Conservation (phyloP, 2,113 vertebrate species). For the Raphicerus campestris region DNA sequence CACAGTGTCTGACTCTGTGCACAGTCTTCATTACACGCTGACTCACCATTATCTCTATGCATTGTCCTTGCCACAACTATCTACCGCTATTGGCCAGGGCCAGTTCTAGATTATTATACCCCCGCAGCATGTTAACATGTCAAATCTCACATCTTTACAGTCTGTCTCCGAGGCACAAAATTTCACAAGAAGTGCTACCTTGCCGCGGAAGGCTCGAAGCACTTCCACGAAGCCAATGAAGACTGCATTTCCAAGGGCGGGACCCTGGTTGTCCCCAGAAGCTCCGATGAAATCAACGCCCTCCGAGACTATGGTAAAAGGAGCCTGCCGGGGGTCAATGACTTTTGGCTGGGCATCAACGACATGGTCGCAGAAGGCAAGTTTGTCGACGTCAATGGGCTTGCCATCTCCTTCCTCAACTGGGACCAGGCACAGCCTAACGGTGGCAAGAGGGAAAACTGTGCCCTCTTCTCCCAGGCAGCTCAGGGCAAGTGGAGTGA, state of each 20-base stretch:
- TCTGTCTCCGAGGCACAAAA: slow-evolving; percentile 95
- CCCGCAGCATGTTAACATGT: neutral
- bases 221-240: slow-evolving; percentile 95
- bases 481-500: slow-evolving; percentile 95
- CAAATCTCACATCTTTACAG: slow-evolving; percentile 81
- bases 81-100: neutral
- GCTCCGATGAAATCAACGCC: slow-evolving; percentile 84
- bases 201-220: slow-evolving; percentile 85
- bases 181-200: slow-evolving; percentile 94
- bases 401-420: slow-evolving; percentile 88
- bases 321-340: slow-evolving; percentile 82
- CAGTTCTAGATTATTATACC: neutral
- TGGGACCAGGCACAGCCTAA: slow-evolving; percentile 94
- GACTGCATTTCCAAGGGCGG: slow-evolving; percentile 97
- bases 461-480: slow-evolving; percentile 87
- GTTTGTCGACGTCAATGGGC: slow-evolving; percentile 93
- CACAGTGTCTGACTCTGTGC: neutral
- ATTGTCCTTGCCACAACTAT: neutral
- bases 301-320: slow-evolving; percentile 90
- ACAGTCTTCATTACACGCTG: neutral
- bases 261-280: slow-evolving; percentile 90
- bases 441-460: slow-evolving; percentile 92
- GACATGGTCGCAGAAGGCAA: slow-evolving; percentile 93
- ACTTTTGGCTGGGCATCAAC: slow-evolving; percentile 95
- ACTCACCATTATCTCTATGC: neutral